Evolutionary conservation across 2,888 invertebrate species (phyloP).

Genomic region (Lysandra bellargus): DNA sequence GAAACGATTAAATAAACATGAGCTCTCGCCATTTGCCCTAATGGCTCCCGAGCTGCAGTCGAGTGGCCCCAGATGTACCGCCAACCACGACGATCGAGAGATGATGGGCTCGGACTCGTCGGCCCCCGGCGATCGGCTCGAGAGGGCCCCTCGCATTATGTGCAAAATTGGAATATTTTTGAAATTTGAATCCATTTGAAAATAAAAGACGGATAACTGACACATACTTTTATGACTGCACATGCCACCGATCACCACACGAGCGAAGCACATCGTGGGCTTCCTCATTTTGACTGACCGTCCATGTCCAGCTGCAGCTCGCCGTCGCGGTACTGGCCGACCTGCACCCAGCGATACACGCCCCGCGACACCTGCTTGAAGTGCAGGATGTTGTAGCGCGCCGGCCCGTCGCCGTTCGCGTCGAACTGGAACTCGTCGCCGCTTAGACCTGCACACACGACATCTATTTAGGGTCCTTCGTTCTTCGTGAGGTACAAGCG

Average conservation of each 20-base stretch:
- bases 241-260: too few species aligned
- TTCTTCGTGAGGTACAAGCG: too few species aligned
- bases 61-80: neutral
- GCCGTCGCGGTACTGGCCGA: constrained; percentile 92
- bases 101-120: neutral
- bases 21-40: neutral
- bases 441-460: constrained; percentile 84
- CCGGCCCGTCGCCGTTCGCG: constrained; percentile 93
- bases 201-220: too few species aligned
- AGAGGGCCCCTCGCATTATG: neutral
- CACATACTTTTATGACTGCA: too few species aligned
- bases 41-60: neutral
- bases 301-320: constrained; percentile 88
- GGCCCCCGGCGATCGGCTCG: neutral
- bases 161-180: too few species aligned
- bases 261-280: too few species aligned
- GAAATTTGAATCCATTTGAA: too few species aligned
- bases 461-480: too few species aligned
- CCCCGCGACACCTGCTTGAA: constrained; percentile 90
- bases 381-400: constrained; percentile 96
- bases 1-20: constrained; percentile 8
- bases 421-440: constrained; percentile 95
- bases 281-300: constrained; percentile 57
- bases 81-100: neutral
- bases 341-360: constrained; percentile 90